phyloP scores from a whole-genome alignment of 2,797 vertebrate species.

The Trichosurus vulpecula region DNA sequence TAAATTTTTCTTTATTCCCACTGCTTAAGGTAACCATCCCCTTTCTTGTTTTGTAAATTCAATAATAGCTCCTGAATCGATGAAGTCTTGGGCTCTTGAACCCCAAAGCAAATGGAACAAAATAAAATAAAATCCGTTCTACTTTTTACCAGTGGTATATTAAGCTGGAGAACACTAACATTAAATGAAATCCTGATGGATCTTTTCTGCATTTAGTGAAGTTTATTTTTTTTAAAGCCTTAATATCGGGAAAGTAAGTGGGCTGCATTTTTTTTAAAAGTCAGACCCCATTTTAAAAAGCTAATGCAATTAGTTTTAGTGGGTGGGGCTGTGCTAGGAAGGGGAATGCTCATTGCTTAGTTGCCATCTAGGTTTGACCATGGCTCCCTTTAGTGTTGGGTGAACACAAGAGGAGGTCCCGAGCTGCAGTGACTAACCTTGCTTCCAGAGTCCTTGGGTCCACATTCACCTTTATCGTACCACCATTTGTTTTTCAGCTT shows the following conservation, averaged over 20 bases:
- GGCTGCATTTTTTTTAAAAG: slow-evolving; percentile 39
- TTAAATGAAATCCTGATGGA: background rate
- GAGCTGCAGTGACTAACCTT: slow-evolving; percentile 98
- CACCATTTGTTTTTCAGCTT: slow-evolving; percentile 99
- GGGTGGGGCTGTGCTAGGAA: slow-evolving; percentile 8
- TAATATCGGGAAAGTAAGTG: slow-evolving; percentile 52
- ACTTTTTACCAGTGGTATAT: slow-evolving; percentile 61
- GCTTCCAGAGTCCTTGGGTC: slow-evolving; percentile 99
- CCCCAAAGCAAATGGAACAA: slow-evolving; percentile 26
- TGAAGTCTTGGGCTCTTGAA: slow-evolving; percentile 27
- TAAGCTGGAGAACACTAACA: slow-evolving; percentile 35
- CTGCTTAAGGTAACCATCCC: background rate
- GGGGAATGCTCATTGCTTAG: slow-evolving; percentile 74
- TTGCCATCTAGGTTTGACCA: slow-evolving; percentile 79
- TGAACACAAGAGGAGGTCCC: slow-evolving; percentile 90
- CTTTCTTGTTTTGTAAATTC: slow-evolving; percentile 29
- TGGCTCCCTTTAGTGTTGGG: slow-evolving; percentile 86
- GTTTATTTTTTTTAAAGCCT: slow-evolving; percentile 46
- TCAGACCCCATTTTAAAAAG: slow-evolving; percentile 15
- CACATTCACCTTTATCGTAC: slow-evolving; percentile 99
- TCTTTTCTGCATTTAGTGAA: slow-evolving; percentile 28
- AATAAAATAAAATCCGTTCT: slow-evolving; percentile 3
- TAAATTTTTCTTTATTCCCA: slow-evolving; percentile 18
- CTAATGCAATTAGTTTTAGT: slow-evolving; percentile 15
- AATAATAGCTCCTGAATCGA: slow-evolving; percentile 29